Percentiles rank a stretch among this genome's conserved stretches.
phyloP scores from a whole-genome alignment of 2,113 vertebrate genomes.

The Anolis carolinensis region DNA sequence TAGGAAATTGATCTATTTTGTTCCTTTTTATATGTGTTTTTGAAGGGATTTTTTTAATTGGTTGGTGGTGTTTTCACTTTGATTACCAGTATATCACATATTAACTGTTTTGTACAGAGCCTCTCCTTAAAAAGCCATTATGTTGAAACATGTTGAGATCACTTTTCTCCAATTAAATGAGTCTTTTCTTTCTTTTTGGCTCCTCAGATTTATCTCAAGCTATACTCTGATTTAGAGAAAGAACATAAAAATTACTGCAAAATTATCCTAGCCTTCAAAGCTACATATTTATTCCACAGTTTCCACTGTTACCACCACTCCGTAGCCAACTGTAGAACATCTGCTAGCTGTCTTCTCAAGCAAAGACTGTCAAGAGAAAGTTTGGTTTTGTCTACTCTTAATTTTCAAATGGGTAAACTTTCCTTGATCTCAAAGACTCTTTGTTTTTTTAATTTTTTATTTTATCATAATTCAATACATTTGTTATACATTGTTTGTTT shows the following conservation, averaged over 20 bases:
- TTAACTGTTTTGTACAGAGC: not conserved
- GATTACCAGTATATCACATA: not conserved
- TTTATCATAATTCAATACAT: no score
- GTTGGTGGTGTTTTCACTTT: not conserved
- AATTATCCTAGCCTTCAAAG: not conserved
- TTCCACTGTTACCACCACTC: not conserved
- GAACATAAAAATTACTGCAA: not conserved
- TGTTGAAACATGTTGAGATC: not conserved
- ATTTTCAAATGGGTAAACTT: constrained; percentile 41
- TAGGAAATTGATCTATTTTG: not conserved
- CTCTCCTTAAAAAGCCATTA: not conserved
- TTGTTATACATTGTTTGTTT: no score
- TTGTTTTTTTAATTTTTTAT: no score
- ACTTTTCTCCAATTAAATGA: not conserved
- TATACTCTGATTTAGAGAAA: constrained; percentile 4
- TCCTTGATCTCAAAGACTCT: constrained; percentile 42
- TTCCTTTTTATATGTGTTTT: not conserved
- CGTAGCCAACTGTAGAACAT: constrained; percentile 26
- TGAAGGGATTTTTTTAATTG: not conserved
- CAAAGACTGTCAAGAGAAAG: constrained; percentile 16
- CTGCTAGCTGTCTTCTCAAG: constrained; percentile 20
- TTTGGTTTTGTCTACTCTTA: constrained; percentile 46
- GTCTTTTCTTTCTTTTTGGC: not conserved
- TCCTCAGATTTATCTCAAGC: not conserved
- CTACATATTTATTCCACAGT: not conserved